A percentile compares a stretch with the other conserved stretches of the same genome.
Evolutionary conservation across 2,797 vertebrate species (phyloP).

Genomic region (Valencia hispanica): DNA sequence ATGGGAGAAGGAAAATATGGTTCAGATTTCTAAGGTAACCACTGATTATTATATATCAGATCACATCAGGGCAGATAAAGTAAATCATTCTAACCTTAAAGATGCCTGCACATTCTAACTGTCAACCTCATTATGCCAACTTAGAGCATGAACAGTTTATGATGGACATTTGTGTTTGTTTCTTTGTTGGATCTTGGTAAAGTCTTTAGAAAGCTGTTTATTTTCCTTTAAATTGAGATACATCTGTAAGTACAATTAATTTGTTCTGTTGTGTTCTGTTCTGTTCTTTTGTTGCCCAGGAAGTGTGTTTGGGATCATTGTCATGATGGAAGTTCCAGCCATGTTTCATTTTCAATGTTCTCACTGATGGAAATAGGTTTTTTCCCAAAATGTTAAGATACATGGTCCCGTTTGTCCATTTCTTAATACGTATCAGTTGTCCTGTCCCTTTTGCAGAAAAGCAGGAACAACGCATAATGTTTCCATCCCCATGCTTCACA

Average conservation of each 20-base stretch:
- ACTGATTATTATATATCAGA: background rate
- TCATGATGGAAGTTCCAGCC: too few relatives aligned
- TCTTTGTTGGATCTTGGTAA: background rate
- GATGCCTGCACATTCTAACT: background rate
- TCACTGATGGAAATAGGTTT: too few relatives aligned
- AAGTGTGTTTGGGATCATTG: too few relatives aligned
- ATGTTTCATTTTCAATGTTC: too few relatives aligned
- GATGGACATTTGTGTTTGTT: background rate
- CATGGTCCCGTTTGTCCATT: too few relatives aligned
- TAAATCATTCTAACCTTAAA: background rate
- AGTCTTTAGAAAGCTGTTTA: background rate
- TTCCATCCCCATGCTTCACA: too few relatives aligned
- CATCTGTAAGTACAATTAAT: background rate
- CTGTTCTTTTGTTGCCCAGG: too few relatives aligned
- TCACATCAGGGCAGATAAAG: background rate
- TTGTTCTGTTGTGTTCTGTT: too few relatives aligned
- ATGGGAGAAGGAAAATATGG: background rate
- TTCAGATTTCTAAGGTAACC: background rate
- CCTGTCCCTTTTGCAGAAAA: too few relatives aligned
- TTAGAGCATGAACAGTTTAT: background rate
- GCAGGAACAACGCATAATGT: too few relatives aligned
- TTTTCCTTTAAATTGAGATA: background rate
- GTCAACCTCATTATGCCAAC: background rate
- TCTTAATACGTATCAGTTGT: too few relatives aligned
- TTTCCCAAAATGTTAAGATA: too few relatives aligned